These are phyloP conservation scores for Pachliopta kotzebuea DNA, from an alignment of 2,888 invertebrate species.

Conservation along the genomic window DNA sequence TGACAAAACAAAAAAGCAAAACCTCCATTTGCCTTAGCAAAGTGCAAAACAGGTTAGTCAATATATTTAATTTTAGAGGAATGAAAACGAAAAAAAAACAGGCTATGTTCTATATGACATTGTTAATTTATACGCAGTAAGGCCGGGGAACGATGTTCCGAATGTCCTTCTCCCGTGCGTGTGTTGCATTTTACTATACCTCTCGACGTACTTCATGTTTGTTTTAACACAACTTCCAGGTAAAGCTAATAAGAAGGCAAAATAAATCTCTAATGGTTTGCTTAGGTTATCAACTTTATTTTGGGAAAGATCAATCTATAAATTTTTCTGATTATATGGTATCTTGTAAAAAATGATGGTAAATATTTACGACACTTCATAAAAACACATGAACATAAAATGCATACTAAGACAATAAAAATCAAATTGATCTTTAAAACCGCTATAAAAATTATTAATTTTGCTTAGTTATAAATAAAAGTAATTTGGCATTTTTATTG, in stretches of 20 bases:
- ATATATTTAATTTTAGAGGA: slow-evolving; percentile 2
- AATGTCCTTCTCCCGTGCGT: slow-evolving; percentile 44
- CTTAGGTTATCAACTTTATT: not conserved
- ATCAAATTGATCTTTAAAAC: slow-evolving; percentile 17
- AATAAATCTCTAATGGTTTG: no score
- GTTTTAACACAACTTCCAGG: slow-evolving; percentile 18
- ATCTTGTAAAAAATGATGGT: not conserved
- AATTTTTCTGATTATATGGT: not conserved
- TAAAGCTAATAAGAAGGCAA: slow-evolving; percentile 12
- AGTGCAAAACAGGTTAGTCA: slow-evolving; percentile 12
- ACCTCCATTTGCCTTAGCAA: slow-evolving; percentile 9
- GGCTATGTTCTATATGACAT: slow-evolving; percentile 40
- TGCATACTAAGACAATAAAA: slow-evolving; percentile 13
- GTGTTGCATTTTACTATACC: slow-evolving; percentile 41
- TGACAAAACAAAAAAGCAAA: slow-evolving; percentile 11
- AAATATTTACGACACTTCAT: slow-evolving; percentile 7
- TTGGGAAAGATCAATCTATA: not conserved
- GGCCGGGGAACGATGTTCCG: slow-evolving; percentile 48
- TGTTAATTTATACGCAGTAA: slow-evolving; percentile 43
- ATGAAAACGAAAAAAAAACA: slow-evolving; percentile 32
- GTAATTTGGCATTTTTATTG: slow-evolving; percentile 12
- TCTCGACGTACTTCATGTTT: slow-evolving; percentile 11
- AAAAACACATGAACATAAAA: slow-evolving; percentile 12
- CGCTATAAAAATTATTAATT: slow-evolving; percentile 10
- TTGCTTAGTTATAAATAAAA: slow-evolving; percentile 5